phyloP scores from a whole-genome alignment of 2,888 invertebrate genomes.

The Megastigmus dorsalis region DNA sequence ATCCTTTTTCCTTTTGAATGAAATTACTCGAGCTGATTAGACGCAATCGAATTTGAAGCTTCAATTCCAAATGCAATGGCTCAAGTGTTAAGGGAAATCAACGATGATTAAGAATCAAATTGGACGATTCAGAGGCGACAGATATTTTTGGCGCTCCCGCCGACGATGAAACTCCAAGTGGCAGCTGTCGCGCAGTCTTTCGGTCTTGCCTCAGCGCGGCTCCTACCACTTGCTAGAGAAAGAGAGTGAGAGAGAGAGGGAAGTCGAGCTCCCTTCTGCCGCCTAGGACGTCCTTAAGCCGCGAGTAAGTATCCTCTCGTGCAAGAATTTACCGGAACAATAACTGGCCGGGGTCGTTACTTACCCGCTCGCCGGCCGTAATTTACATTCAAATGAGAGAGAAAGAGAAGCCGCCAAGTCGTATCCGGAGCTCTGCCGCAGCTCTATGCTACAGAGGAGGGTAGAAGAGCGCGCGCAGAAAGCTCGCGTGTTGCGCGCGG shows the following conservation, averaged over 20 bases:
- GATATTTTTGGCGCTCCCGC: constrained; percentile 14
- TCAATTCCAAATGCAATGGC: no score
- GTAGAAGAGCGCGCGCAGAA: constrained; percentile 37
- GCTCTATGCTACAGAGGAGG: no score
- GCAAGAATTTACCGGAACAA: constrained; percentile 62
- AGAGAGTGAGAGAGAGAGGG: no score
- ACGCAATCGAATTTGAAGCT: no score
- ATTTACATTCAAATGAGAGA: constrained; percentile 68
- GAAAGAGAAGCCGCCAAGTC: constrained; percentile 56
- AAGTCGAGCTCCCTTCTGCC: neutral
- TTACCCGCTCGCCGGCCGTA: constrained; percentile 62
- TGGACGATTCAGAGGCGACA: constrained; percentile 29
- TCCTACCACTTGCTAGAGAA: neutral
- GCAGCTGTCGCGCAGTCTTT: no score
- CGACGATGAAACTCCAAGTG: neutral
- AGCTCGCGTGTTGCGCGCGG: constrained; percentile 41
- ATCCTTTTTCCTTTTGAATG: no score
- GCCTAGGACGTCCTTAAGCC: constrained; percentile 33
- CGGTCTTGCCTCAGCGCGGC: constrained; percentile 8
- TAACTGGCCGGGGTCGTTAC: constrained; percentile 64
- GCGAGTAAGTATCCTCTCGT: constrained; percentile 58
- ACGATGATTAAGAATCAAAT: constrained; percentile 44
- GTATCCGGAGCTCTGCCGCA: no score
- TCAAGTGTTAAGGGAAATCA: neutral
- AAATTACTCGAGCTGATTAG: no score